A percentile compares a stretch with the other conserved stretches of the same genome.
Conservation (phyloP, 1,140 invertebrate genomes). For the Brachionus sp. region DNA sequence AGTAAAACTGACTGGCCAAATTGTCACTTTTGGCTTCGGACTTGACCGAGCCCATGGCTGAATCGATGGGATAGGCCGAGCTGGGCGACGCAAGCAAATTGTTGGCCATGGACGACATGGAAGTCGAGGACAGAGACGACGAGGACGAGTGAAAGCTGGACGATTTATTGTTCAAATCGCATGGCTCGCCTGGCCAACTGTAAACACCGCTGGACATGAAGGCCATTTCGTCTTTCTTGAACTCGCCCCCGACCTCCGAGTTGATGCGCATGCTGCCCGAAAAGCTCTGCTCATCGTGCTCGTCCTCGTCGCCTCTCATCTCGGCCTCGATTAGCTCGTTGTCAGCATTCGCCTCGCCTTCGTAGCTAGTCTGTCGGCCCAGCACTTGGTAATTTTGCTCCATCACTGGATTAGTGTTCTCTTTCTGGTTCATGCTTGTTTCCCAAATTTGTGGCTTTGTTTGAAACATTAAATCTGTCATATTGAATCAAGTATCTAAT, state of each 20-base stretch:
- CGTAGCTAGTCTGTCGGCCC: not conserved
- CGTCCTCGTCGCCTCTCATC: not conserved
- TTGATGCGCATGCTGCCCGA: not conserved
- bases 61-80: not conserved
- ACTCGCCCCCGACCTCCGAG: not conserved
- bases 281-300: not conserved
- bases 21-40: not conserved
- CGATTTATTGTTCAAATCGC: conserved; percentile 6
- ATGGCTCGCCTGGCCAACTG: not conserved
- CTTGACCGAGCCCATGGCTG: not conserved
- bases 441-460: not conserved
- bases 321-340: not conserved
- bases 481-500: not conserved
- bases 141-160: not conserved
- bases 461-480: conserved; percentile 34
- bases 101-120: not conserved
- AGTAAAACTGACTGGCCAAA: not conserved
- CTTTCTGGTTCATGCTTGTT: not conserved
- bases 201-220: not conserved
- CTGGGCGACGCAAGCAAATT: not conserved
- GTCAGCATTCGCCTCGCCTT: not conserved
- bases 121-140: not conserved
- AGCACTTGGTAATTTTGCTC: not conserved
- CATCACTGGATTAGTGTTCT: not conserved
- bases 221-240: not conserved